Evolutionary conservation across 1,140 invertebrate species (phyloP).

Genomic region (Sitobion miscanthi): DNA sequence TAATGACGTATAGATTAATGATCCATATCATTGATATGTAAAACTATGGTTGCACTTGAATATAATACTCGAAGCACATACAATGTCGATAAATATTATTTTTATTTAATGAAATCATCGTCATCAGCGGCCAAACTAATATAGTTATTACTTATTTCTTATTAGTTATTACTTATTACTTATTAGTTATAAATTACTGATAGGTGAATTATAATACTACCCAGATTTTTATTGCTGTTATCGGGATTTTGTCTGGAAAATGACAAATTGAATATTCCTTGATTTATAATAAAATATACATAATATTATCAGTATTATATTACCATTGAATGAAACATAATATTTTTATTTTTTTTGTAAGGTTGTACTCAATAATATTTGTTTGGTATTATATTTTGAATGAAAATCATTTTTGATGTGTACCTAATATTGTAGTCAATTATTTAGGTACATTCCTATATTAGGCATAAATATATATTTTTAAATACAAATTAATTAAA

Average conservation of each 20-base stretch:
- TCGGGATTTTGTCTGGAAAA: neutral
- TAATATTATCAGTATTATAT: neutral
- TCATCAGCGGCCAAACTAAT: neutral
- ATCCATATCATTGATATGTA: neutral
- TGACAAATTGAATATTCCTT: neutral
- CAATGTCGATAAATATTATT: neutral
- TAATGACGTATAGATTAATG: neutral
- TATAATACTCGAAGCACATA: neutral
- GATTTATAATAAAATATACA: neutral
- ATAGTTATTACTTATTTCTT: neutral
- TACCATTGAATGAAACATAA: neutral
- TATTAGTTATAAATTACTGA: neutral
- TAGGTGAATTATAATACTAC: neutral
- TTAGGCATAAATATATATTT: neutral
- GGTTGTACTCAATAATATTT: neutral
- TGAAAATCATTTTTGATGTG: neutral
- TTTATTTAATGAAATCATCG: neutral
- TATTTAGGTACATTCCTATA: neutral
- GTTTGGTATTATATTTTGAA: neutral
- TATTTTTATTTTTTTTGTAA: neutral
- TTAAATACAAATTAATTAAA: neutral
- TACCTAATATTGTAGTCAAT: neutral
- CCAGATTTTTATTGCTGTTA: neutral
- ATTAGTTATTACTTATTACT: neutral
- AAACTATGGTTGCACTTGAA: neutral